Conservation (phyloP, 2,888 invertebrate genomes). For the Drosophila kuntzei region DNA sequence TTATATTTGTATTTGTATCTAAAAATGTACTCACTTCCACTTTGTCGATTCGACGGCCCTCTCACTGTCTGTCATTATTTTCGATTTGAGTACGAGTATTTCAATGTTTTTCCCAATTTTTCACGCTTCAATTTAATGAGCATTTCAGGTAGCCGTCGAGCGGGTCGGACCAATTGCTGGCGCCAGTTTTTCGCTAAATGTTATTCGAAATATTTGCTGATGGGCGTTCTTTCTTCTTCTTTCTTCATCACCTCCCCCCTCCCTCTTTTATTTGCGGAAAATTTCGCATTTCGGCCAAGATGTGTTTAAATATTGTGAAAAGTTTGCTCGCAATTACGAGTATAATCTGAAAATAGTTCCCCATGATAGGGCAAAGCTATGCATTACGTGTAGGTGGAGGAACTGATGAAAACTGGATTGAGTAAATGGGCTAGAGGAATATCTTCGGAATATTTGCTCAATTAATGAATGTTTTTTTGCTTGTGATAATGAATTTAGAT, state of each 20-base stretch:
- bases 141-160: slow-evolving; percentile 62
- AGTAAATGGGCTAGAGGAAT: too few species aligned
- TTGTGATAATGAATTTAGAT: too few species aligned
- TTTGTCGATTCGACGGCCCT: slow-evolving; percentile 23
- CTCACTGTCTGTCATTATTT: slow-evolving; percentile 56
- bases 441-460: not conserved
- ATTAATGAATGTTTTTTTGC: not conserved
- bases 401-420: slow-evolving; percentile 21
- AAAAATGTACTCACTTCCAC: slow-evolving; percentile 9
- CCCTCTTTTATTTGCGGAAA: slow-evolving; percentile 56
- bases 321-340: slow-evolving; percentile 30
- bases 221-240: slow-evolving; percentile 23
- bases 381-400: not conserved
- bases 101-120: slow-evolving; percentile 54
- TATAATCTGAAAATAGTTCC: slow-evolving; percentile 35
- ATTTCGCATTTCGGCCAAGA: slow-evolving; percentile 48
- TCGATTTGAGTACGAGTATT: slow-evolving; percentile 37
- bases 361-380: slow-evolving; percentile 12
- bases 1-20: not conserved
- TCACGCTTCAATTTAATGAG: slow-evolving; percentile 73
- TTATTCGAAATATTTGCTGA: slow-evolving; percentile 71
- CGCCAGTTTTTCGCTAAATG: slow-evolving; percentile 73
- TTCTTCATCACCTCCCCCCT: not conserved
- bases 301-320: slow-evolving; percentile 47
- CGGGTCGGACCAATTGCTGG: slow-evolving; percentile 62